Conservation (phyloP, 2,888 invertebrate genomes). For the Colletes collaris region DNA sequence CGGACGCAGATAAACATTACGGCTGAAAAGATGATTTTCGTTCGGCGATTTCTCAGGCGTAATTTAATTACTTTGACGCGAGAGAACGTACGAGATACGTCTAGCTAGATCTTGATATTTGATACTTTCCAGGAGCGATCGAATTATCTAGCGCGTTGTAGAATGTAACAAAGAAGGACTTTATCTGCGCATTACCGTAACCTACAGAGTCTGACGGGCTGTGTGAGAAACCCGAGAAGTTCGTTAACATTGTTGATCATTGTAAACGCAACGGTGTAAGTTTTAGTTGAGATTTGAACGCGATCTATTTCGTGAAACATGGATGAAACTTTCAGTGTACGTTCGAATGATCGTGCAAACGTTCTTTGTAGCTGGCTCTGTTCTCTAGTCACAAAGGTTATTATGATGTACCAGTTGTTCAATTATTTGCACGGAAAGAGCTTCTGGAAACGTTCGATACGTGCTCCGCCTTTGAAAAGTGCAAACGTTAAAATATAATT, state of each 20-base stretch:
- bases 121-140: conserved; percentile 25
- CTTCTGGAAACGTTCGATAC: no score
- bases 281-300: no score
- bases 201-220: conserved; percentile 10
- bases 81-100: not conserved
- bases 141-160: conserved; percentile 21
- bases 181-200: conserved; percentile 1
- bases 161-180: conserved; percentile 27
- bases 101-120: conserved; percentile 30
- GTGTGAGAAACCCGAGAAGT: conserved; percentile 13
- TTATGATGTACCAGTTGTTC: no score
- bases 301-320: no score
- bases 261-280: not conserved
- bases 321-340: no score
- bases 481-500: no score
- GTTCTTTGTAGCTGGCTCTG: no score
- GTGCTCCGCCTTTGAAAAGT: no score
- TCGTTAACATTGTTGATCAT: conserved; percentile 20
- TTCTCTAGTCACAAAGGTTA: no score
- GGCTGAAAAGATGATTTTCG: conserved; percentile 19
- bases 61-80: conserved; percentile 21
- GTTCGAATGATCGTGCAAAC: no score
- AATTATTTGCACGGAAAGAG: no score
- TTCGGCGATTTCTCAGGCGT: conserved; percentile 13
- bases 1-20: conserved; percentile 34